Percentiles rank a stretch among this genome's conserved stretches.
Evolutionary conservation across 2,113 vertebrate species (phyloP).

Genomic region (Heterotilapia buettikoferi): DNA sequence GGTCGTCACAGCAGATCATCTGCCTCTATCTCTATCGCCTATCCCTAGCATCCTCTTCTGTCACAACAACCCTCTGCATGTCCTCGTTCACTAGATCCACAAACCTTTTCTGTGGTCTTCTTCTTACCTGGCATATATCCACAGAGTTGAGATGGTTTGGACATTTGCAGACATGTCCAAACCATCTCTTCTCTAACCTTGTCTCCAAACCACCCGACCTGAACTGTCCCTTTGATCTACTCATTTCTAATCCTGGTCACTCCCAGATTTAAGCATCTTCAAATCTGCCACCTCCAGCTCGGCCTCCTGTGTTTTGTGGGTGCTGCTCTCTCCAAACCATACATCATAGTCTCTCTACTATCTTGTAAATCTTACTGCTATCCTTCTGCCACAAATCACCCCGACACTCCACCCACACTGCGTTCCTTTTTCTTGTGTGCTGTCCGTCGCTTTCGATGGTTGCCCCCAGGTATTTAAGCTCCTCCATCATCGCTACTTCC

Average conservation of each 20-base stretch:
- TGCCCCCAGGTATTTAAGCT: neutral
- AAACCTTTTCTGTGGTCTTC: neutral
- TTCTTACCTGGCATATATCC: neutral
- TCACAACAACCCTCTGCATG: neutral
- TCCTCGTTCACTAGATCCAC: neutral
- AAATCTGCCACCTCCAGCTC: neutral
- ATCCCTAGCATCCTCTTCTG: neutral
- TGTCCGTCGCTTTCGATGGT: neutral
- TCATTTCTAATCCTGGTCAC: neutral
- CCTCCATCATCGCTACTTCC: neutral
- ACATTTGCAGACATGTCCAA: neutral
- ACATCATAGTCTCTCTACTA: neutral
- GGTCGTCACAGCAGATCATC: neutral
- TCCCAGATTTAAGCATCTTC: neutral
- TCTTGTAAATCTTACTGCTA: neutral
- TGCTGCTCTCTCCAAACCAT: neutral
- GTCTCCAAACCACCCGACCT: neutral
- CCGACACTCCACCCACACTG: neutral
- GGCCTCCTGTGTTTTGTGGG: neutral
- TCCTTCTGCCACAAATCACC: neutral
- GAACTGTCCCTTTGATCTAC: neutral
- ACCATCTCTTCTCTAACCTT: neutral
- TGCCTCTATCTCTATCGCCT: neutral
- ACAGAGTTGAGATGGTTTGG: neutral
- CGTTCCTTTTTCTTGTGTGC: neutral